Base-by-base conservation (phyloP, 1,140 invertebrate species). In the Choristoneura fumiferana region DNA sequence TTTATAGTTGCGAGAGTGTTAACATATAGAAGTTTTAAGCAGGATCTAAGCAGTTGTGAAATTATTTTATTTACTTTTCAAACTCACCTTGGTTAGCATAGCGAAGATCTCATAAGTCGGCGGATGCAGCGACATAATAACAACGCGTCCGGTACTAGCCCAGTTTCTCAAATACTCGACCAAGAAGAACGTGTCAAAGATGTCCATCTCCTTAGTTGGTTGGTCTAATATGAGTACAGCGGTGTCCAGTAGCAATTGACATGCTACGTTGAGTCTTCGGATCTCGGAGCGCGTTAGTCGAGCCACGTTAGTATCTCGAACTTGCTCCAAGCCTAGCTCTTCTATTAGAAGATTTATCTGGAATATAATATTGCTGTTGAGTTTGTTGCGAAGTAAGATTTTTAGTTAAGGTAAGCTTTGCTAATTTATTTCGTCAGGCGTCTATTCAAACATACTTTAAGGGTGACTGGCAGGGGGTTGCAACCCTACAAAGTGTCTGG, bases 41-140 rank as follows among this genome's bases (percentile, higher is more conserved):
- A n/a, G n/a, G n/a, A n/a, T n/a, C n/a, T n/a, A n/a, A n/a, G n/a
- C n/a, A n/a, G n/a, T n/a, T n/a, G n/a, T n/a, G n/a, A n/a, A n/a
- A n/a, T n/a, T n/a, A n/a, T n/a, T n/a, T n/a, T n/a, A n/a, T n/a
- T n/a, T n/a, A n/a, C n/a, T n/a, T n/a, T 29, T 29, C 22, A 29
- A n/a, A 15, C 6, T 29, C 22, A 87, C 86, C 80, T 89, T 91
- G 8, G 96, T 95, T 39, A 98, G 92, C 97, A 98, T 98, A 6
- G 96, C 97, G 57, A 98, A 94, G 59, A 98, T 98, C 90, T 99
- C 97, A 78, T 97, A 98, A 0, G 97, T 98, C 0, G 97, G 96
- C 14, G 97, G 97, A 81, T 98, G 96, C 8, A 98, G 89, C 0
- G 97, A 98, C 78, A 98, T 91, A n/a, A 98, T 93, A 0, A 98